Evolutionary conservation across 2,113 vertebrate species (phyloP).

Genomic region (Caranx ignobilis): DNA sequence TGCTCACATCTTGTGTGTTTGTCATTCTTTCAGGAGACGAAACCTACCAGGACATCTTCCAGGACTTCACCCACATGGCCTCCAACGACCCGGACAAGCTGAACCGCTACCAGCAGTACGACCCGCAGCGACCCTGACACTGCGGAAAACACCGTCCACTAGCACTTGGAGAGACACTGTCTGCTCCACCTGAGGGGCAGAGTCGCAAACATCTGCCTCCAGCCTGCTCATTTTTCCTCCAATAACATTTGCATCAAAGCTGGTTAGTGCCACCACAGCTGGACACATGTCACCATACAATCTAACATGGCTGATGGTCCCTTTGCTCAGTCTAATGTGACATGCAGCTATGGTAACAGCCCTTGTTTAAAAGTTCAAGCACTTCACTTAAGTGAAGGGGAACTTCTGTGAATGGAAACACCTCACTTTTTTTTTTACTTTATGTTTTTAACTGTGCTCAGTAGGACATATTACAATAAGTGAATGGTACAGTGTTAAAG

Average conservation of each 20-base stretch:
- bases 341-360: neutral
- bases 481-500: slow-evolving; percentile 63
- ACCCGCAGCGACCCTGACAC: slow-evolving; percentile 86
- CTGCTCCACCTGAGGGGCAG: neutral
- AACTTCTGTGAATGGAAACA: slow-evolving; percentile 25
- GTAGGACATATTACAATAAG: slow-evolving; percentile 11
- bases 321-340: neutral
- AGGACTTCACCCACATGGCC: slow-evolving; percentile 99
- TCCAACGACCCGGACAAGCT: slow-evolving; percentile 97
- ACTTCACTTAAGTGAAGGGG: slow-evolving; percentile 25
- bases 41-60: slow-evolving; percentile 98
- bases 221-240: slow-evolving; percentile 1
- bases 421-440: slow-evolving; percentile 4
- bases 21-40: slow-evolving; percentile 89
- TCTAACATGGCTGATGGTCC: neutral
- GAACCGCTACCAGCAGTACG: slow-evolving; percentile 92
- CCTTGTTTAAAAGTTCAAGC: neutral
- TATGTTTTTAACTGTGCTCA: slow-evolving; percentile 16
- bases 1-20: slow-evolving; percentile 4
- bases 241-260: neutral
- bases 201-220: neutral
- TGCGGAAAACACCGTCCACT: neutral
- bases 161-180: slow-evolving; percentile 1
- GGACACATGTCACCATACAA: neutral
- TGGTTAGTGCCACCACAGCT: slow-evolving; percentile 14